Conservation (phyloP, 1,140 invertebrate genomes). For the Penaeus vannamei region DNA sequence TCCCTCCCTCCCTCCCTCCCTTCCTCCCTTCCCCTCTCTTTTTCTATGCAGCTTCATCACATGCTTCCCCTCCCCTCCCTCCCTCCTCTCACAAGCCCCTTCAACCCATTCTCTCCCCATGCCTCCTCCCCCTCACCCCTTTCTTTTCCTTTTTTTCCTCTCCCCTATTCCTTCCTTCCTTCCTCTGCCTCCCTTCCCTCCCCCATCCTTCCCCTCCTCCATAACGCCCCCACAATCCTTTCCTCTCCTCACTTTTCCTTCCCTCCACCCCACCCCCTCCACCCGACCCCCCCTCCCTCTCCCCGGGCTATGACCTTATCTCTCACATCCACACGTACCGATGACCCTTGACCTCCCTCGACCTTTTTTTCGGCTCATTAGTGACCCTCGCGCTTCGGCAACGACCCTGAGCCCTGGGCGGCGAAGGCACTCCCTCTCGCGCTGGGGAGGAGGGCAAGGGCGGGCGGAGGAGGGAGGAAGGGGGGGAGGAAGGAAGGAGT, state of each 20-base stretch:
- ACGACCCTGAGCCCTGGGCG: too few species aligned
- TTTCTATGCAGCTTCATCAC: background rate
- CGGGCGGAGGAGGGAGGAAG: background rate
- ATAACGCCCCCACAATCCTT: background rate
- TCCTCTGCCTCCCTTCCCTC: background rate
- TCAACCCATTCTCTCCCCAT: background rate
- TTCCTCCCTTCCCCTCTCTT: too few species aligned
- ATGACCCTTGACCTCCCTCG: too few species aligned
- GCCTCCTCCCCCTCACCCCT: background rate
- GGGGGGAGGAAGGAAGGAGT: background rate
- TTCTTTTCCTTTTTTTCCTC: too few species aligned
- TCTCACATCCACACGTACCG: too few species aligned
- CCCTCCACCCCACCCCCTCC: too few species aligned
- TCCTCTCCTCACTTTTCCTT: background rate
- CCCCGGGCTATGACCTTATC: too few species aligned
- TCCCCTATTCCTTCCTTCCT: too few species aligned
- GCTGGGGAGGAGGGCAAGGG: background rate
- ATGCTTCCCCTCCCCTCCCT: background rate
- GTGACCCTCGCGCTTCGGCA: too few species aligned
- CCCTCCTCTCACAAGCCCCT: background rate
- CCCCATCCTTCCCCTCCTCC: background rate
- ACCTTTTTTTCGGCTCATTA: too few species aligned
- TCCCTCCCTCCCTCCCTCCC: background rate
- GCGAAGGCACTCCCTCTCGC: too few species aligned
- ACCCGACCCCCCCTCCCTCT: too few species aligned